Conservation (phyloP, 2,113 vertebrate genomes). For the Brevimyrus niger region DNA sequence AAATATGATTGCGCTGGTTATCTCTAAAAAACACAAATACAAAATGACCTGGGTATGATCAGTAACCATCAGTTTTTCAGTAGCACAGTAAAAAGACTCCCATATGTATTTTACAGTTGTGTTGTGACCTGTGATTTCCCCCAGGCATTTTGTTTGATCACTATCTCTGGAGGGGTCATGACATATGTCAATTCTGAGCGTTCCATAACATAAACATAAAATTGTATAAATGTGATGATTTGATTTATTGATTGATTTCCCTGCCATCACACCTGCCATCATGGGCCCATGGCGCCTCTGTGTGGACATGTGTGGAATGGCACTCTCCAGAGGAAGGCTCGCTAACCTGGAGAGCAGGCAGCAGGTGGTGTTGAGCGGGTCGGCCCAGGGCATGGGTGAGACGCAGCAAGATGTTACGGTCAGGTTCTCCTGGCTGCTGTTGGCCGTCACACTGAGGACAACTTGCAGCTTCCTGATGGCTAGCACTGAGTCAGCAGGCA, state of each 20-base stretch:
- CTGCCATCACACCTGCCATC: not conserved
- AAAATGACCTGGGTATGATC: not conserved
- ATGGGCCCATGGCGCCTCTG: not conserved
- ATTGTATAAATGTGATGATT: not conserved
- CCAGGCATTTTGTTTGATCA: not conserved
- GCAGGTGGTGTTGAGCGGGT: constrained; percentile 43
- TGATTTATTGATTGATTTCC: not conserved
- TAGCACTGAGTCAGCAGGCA: constrained; percentile 26
- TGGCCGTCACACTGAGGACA: constrained; percentile 51
- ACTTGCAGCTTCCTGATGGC: constrained; percentile 46
- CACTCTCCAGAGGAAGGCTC: not conserved
- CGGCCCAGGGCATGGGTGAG: constrained; percentile 36
- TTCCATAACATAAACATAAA: no score
- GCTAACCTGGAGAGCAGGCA: constrained; percentile 58
- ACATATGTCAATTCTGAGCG: not conserved
- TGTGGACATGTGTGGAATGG: not conserved
- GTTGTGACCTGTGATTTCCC: not conserved
- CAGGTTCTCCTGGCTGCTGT: constrained; percentile 52
- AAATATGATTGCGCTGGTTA: not conserved
- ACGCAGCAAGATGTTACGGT: constrained; percentile 58
- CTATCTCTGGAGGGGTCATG: not conserved
- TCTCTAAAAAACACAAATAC: not conserved
- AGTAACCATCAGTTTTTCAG: not conserved
- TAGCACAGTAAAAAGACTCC: not conserved
- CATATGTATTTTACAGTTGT: not conserved